A percentile compares a stretch with the other conserved stretches of the same genome.
Evolutionary conservation across 2,888 invertebrate species (phyloP).

Genomic region (Gymnoscelis rufifasciata): DNA sequence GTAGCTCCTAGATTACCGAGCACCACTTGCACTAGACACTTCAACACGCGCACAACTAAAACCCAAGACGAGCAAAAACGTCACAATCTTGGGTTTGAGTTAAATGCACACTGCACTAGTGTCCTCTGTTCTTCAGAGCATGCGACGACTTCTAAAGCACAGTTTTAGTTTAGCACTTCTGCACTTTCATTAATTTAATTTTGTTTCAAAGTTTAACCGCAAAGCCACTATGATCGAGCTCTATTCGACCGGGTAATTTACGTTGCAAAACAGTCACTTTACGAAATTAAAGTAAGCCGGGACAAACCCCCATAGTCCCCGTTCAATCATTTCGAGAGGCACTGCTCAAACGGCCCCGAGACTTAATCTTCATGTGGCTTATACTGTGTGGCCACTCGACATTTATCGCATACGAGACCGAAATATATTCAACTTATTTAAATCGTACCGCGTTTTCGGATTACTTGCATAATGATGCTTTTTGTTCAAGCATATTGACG

Average conservation of each 20-base stretch:
- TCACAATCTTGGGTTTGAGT: constrained; percentile 42
- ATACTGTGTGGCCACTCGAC: constrained; percentile 43
- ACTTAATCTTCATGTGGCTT: constrained; percentile 47
- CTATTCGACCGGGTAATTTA: constrained; percentile 56
- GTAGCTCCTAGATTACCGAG: constrained; percentile 61
- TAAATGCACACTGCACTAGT: constrained; percentile 29
- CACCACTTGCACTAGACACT: constrained; percentile 62
- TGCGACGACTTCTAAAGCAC: constrained; percentile 38
- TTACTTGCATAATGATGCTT: no score
- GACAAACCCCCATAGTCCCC: constrained; percentile 70
- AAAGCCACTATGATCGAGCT: constrained; percentile 45
- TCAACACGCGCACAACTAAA: constrained; percentile 58
- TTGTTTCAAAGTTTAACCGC: constrained; percentile 41
- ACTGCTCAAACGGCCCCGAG: constrained; percentile 60
- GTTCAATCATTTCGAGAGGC: constrained; percentile 75
- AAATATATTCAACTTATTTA: background rate
- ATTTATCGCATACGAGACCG: constrained; percentile 33
- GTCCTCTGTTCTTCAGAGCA: constrained; percentile 34
- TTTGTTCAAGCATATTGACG: no score
- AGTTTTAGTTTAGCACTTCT: constrained; percentile 30
- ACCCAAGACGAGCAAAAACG: constrained; percentile 51
- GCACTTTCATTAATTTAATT: constrained; percentile 34
- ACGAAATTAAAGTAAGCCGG: constrained; percentile 74
- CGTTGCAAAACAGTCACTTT: constrained; percentile 74
- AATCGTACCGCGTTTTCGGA: background rate